Base-by-base conservation (phyloP, 2,113 vertebrate genomes). In the Coptodon bakossiorum region DNA sequence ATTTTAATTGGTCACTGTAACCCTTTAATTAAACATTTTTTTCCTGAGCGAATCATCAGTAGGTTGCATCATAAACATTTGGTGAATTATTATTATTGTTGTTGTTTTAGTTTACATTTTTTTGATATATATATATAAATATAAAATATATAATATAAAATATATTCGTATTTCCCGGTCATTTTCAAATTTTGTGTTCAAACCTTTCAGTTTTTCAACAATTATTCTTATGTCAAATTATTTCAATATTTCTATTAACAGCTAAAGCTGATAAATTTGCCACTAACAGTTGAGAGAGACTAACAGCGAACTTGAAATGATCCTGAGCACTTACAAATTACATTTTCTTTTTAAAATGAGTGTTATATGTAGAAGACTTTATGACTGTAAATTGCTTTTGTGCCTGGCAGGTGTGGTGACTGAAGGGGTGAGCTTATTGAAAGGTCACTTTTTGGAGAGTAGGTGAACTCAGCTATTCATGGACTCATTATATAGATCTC, bases 401-500 rank as follows among this genome's bases (percentile, higher is more conserved):
- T 45, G 34, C 38, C 19, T 50, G 71, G 9, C 24, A 76, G 24
- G 16, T 27, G 40, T 76, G 24, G 43, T 76, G 73, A 31, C 17
- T 31, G 16, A 38, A 4, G 12, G 17, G 22, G 27, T 56, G 78
- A 86, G 53, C 63, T 52, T 36, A 27, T 24, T 61, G 53, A 71
- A 59, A 34, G 57, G 22, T 12, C 4, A 54, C n/a, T 43, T 29
- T 59, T 48, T 31, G 38, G 3, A 43, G 53, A 87, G 48, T 10
- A 86, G 80, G 52, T 79, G 7, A 43, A 52, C 17, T 27, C 7
- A 40, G 80, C 24, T 84, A 50, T 66, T 90, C 36, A 40, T 43
- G 34, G 66, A 71, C 31, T 85, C 71, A 53, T 94, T 85, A 78
- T 81, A 86, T 61, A 68, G 90, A 86, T 80, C 57, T 84, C 54